A percentile compares a stretch with the other conserved stretches of the same genome.
Evolutionary conservation across 92 coral and sea anemone genomes (phyloP).

Genomic region (Virgularia gustaviana): DNA sequence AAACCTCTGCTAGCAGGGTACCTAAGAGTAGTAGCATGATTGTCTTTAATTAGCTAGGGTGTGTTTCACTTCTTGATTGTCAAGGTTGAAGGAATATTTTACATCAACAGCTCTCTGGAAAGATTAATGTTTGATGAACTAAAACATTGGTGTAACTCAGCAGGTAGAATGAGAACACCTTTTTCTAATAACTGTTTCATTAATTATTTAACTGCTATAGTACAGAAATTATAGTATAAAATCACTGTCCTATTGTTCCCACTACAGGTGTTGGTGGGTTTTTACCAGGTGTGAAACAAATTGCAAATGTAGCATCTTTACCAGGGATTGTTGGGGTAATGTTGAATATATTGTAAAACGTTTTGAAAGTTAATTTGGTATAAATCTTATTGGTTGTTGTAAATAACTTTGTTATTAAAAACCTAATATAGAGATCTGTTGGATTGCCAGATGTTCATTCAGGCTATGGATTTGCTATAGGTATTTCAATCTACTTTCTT

Average conservation of each 20-base stretch:
- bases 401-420: background rate
- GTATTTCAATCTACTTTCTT: constrained; percentile 37
- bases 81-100: constrained; percentile 89
- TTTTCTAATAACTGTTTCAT: too few species aligned
- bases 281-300: constrained; percentile 96
- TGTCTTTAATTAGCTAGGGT: background rate
- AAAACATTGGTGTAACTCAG: constrained; percentile 71
- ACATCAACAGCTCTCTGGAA: constrained; percentile 73
- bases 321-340: constrained; percentile 97
- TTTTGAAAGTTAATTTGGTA: background rate
- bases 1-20: too few species aligned
- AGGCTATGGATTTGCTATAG: constrained; percentile 98
- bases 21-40: background rate
- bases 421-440: constrained; percentile 63
- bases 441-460: constrained; percentile 96
- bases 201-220: too few species aligned
- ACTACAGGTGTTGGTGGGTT: constrained; percentile 80
- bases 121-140: constrained; percentile 93
- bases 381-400: background rate
- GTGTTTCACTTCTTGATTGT: background rate
- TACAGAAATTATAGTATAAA: background rate
- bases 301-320: constrained; percentile 97
- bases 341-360: background rate
- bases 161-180: constrained; percentile 46
- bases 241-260: background rate